phyloP scores from a whole-genome alignment of 1,140 invertebrate genomes.

The Nephila pilipes region DNA sequence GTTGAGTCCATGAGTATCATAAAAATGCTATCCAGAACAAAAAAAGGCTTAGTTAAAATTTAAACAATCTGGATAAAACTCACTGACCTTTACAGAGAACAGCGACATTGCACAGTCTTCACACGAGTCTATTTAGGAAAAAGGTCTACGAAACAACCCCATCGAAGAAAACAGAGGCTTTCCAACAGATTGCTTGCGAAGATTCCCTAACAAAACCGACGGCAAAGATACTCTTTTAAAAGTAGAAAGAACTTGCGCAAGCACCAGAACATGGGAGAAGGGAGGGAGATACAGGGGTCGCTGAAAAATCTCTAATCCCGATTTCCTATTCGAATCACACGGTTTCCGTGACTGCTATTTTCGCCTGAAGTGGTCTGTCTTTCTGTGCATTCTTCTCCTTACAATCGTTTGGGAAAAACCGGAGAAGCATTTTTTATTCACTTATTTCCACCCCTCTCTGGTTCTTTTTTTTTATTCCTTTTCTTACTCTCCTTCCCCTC shows the following conservation, averaged over 20 bases:
- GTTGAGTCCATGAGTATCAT: no score
- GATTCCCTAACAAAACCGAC: neutral
- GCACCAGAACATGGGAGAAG: neutral
- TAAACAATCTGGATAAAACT: no score
- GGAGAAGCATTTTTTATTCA: constrained; percentile 50
- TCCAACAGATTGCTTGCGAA: constrained; percentile 29
- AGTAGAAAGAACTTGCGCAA: constrained; percentile 24
- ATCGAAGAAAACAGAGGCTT: neutral
- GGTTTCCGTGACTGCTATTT: constrained; percentile 63
- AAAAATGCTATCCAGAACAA: no score
- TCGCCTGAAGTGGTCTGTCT: constrained; percentile 31
- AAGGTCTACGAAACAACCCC: neutral
- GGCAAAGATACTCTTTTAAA: constrained; percentile 9
- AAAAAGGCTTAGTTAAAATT: no score
- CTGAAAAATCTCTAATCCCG: constrained; percentile 64
- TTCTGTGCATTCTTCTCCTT: neutral
- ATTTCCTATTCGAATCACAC: constrained; percentile 71
- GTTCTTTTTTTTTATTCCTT: neutral
- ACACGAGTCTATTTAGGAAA: no score
- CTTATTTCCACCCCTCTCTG: constrained; percentile 11
- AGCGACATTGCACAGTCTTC: no score
- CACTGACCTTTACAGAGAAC: no score
- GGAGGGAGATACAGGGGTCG: neutral
- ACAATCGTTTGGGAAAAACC: constrained; percentile 7
- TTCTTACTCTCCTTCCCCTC: neutral